Conservation (phyloP, 2,888 invertebrate genomes). For the Mythimna vitellina region DNA sequence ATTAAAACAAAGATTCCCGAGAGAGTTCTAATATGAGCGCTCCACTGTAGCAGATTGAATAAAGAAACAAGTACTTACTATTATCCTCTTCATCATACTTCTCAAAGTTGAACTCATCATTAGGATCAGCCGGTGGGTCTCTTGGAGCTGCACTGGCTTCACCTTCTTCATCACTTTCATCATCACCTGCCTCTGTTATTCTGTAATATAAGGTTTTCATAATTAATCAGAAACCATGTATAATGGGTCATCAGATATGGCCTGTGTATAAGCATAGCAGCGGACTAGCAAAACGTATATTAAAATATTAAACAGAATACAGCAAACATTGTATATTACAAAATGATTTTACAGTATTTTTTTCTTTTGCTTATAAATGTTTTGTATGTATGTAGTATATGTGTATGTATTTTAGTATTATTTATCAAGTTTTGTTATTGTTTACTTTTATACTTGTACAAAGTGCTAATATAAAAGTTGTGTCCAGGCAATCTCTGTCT, state of each 20-base stretch:
- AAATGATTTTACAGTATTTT: constrained; percentile 1
- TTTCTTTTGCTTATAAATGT: no score
- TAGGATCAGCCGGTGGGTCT: constrained; percentile 81
- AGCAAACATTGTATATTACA: not conserved
- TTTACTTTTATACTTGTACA: no score
- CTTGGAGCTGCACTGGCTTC: constrained; percentile 70
- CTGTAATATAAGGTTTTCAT: constrained; percentile 62
- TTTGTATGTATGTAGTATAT: no score
- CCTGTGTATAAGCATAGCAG: not conserved
- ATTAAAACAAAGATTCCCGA: no score
- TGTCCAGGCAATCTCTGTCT: no score
- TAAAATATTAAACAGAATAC: not conserved
- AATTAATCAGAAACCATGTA: not conserved
- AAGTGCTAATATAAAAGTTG: no score
- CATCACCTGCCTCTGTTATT: constrained; percentile 82
- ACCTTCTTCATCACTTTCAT: constrained; percentile 85
- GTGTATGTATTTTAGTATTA: no score
- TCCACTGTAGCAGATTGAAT: no score
- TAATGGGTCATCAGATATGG: not conserved
- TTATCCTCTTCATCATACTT: constrained; percentile 94
- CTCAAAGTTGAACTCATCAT: constrained; percentile 94
- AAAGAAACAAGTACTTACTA: constrained; percentile 77
- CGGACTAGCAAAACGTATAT: no score
- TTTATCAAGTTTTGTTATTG: no score
- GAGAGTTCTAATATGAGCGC: no score